phyloP scores from a whole-genome alignment of 2,797 vertebrate species.

The Hafferia zeledoni region DNA sequence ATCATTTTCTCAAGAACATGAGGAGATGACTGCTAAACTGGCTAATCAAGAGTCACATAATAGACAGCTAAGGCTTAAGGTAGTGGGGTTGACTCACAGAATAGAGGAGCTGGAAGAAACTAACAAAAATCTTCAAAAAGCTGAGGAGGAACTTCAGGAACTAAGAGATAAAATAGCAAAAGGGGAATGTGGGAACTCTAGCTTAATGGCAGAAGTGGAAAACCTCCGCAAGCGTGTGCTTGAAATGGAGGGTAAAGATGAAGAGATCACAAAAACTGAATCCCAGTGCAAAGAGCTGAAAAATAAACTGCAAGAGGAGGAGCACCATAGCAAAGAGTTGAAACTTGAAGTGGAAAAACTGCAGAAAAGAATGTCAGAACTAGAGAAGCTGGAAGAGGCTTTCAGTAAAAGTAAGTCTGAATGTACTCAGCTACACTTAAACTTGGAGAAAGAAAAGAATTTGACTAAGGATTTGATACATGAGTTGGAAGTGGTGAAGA shows the following conservation, averaged over 20 bases:
- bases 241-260: slow-evolving; percentile 98
- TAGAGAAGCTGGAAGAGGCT: slow-evolving; percentile 90
- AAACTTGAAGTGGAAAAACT: slow-evolving; percentile 91
- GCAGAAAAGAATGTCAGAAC: slow-evolving; percentile 90
- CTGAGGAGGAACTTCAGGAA: slow-evolving; percentile 91
- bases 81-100: slow-evolving; percentile 81
- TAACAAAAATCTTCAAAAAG: slow-evolving; percentile 86
- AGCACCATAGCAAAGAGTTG: slow-evolving; percentile 87
- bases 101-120: slow-evolving; percentile 92
- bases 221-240: slow-evolving; percentile 90
- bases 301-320: slow-evolving; percentile 89
- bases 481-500: slow-evolving; percentile 88
- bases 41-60: slow-evolving; percentile 87
- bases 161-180: slow-evolving; percentile 91
- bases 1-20: slow-evolving; percentile 86
- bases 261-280: slow-evolving; percentile 93
- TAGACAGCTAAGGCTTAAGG: slow-evolving; percentile 86
- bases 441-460: slow-evolving; percentile 89
- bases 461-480: slow-evolving; percentile 85
- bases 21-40: slow-evolving; percentile 89
- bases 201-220: slow-evolving; percentile 91
- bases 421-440: slow-evolving; percentile 85
- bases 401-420: slow-evolving; percentile 88
- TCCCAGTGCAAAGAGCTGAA: slow-evolving; percentile 89
- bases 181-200: slow-evolving; percentile 90